A percentile compares a stretch with the other conserved stretches of the same genome.
Conservation (phyloP, 2,888 invertebrate genomes). For the Allophyes oxyacanthae region DNA sequence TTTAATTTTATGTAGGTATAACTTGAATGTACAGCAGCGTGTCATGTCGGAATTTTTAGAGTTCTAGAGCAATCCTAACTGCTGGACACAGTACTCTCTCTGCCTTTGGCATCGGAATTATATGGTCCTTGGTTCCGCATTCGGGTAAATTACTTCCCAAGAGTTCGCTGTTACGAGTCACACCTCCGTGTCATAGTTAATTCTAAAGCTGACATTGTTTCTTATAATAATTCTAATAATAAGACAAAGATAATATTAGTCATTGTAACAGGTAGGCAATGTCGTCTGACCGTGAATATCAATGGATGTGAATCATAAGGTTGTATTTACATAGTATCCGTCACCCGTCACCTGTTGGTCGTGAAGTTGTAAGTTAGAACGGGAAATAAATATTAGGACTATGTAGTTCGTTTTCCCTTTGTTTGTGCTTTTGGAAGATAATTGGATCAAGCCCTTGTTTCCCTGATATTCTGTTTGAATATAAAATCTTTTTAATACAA, state of each 20-base stretch:
- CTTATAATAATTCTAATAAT: constrained; percentile 19
- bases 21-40: too few species aligned
- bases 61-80: too few species aligned
- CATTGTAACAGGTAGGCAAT: constrained; percentile 52
- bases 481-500: neutral
- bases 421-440: neutral
- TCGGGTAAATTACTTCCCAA: too few species aligned
- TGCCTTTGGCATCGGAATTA: too few species aligned
- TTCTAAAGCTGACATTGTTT: constrained; percentile 5
- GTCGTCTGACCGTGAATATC: constrained; percentile 58
- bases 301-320: constrained; percentile 62
- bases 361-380: neutral
- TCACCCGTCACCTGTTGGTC: constrained; percentile 1
- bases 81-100: too few species aligned
- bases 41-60: too few species aligned
- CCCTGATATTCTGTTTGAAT: neutral
- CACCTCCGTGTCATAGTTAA: too few species aligned
- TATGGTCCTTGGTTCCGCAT: too few species aligned
- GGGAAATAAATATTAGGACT: constrained; percentile 3
- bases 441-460: constrained; percentile 20
- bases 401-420: constrained; percentile 12
- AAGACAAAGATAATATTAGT: constrained; percentile 52
- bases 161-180: too few species aligned
- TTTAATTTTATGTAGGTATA: too few species aligned
- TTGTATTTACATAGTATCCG: constrained; percentile 31